Base-by-base conservation (phyloP, 2,888 invertebrate genomes). In the Cheilosia grossa region DNA sequence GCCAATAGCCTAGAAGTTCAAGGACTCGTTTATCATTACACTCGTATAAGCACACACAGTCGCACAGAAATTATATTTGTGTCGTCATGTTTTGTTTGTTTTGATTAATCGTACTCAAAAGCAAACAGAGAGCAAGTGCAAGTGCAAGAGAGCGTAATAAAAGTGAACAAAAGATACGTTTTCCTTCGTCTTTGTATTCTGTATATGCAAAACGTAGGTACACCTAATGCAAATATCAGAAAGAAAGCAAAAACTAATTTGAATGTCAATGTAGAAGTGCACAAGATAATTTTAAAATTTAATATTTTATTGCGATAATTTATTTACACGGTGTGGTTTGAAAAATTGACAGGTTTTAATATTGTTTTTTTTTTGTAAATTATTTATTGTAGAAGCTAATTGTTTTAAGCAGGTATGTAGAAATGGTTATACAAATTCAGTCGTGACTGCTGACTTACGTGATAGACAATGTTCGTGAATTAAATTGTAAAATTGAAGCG, bases 1-100 rank as follows among this genome's bases (percentile, higher is more conserved):
- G 40, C 27, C 72, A 53, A 72, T 53, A 53, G 61, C 72, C 70
- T 51, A 59, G 27, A 59, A 72, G 51, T 72, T 72, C 61, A 72
- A 61, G 59, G 72, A 42, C 15, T 15, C 70, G 49, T 27, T 58
- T 70, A 51, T 19, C 19, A 49, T 33, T n/a, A 54, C 13, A 13
- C 10, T 30, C 42, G n/a, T 6, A n/a, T n/a, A 44, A 17, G 42
- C 6, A 13, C 24, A 61, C 24, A 44, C 17, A 40, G 17, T 6
- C 30, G 24, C 5, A 53, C 21, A 53, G 10, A 53, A 13, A 42
- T 9, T 2, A 17, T 21, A 15, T 19, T 47, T 44, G 4, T 56
- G 44, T 56, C 33, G 54, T 69, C 42, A 58, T 56, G 49, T 15
- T 51, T 64, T 30, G 51, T 67, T 69, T 47, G 56, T 44, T 56